Base-by-base conservation (phyloP, 2,113 vertebrate genomes). In the Rhinichthys klamathensis region DNA sequence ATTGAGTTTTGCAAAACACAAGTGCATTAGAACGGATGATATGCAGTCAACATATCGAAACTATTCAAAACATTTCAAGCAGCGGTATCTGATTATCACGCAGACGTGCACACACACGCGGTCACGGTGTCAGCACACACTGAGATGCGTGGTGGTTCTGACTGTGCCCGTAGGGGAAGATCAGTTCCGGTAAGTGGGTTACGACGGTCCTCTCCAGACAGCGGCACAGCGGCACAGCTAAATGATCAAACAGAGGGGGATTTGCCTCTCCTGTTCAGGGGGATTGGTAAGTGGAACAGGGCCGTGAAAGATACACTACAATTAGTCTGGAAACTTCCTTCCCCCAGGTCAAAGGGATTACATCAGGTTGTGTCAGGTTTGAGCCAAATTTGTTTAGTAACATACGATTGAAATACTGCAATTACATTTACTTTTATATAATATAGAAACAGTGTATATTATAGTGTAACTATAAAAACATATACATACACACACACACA, bases 121-220 rank as follows among this genome's bases (percentile, higher is more conserved):
- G 56, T 76, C 85, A 86, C 23, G 67, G 80, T 83, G 46, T 63
- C 61, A 77, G 60, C 75, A 70, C 84, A 67, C 74, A 54, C 83
- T 35, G 80, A 25, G 72, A 58, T 21, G 75, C 51, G 54, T 18
- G 77, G 51, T 56, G 67, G 65, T 83, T 70, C 65, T 83, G 76
- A 65, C 70, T 30, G 67, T 81, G 44, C 73, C 77, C 72, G 27
- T 80, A 63, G 65, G 76, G 80, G 80, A 78, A 91, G 92, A 93
- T 93, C 90, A 91, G 93, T 93, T 94, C 92, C 91, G 90, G 88
- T 89, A 86, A 75, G 83, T 89, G 90, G 85, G 85, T 85, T 86
- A 38, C 74, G 35, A 16, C 61, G 60, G 38, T 80, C 78, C 49
- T 84, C 63, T 38, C 54, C 69, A 79, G 76, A 81, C 77, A 61